Percentiles rank a stretch among this genome's conserved stretches.
These are phyloP conservation scores for Drosophila simulans DNA, from an alignment of 1,140 invertebrate genomes.

Conservation along the genomic window DNA sequence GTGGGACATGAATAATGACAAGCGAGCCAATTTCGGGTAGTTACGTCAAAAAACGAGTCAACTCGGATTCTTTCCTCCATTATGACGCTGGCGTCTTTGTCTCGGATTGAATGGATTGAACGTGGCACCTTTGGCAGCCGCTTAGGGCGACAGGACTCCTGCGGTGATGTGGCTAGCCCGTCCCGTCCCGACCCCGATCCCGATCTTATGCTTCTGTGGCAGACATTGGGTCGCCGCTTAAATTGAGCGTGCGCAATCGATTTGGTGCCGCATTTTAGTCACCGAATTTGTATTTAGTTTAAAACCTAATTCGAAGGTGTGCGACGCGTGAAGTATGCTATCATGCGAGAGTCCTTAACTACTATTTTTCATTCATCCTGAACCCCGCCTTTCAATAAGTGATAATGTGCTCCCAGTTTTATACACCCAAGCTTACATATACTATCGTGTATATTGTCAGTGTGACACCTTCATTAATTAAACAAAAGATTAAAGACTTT, in stretches of 20 bases:
- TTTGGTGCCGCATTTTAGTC: constrained; percentile 70
- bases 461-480: no score
- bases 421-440: no score
- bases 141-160: constrained; percentile 12
- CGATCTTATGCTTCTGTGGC: constrained; percentile 7
- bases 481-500: no score
- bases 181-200: constrained; percentile 1
- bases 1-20: constrained; percentile 79
- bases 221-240: constrained; percentile 68
- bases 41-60: constrained; percentile 69
- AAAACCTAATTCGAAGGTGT: constrained; percentile 66
- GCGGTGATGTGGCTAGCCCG: constrained; percentile 51
- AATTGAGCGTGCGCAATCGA: constrained; percentile 76
- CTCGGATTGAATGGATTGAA: constrained; percentile 22
- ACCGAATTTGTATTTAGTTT: constrained; percentile 74
- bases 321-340: constrained; percentile 52
- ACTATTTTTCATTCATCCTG: constrained; percentile 47
- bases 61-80: constrained; percentile 35
- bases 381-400: background rate
- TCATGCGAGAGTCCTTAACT: constrained; percentile 17
- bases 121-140: constrained; percentile 23
- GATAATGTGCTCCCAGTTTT: no score
- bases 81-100: constrained; percentile 54
- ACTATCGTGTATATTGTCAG: no score
- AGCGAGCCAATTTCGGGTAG: constrained; percentile 76